These are phyloP conservation scores for Pinctada fucata DNA, from an alignment of 2,888 invertebrate genomes.

Conservation along the genomic window DNA sequence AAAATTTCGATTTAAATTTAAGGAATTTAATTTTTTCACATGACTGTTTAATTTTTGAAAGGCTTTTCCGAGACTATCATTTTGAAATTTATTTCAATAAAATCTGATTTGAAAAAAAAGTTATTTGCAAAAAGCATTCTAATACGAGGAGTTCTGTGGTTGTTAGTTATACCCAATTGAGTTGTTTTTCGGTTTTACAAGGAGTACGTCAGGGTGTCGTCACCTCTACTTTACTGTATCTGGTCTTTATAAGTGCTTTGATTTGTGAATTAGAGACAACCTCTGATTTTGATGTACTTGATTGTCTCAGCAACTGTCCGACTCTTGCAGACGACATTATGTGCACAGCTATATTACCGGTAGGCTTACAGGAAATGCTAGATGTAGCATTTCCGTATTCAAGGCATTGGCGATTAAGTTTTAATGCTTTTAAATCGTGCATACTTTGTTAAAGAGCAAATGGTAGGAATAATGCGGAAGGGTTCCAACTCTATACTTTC, in stretches of 20 bases:
- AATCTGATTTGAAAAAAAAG: too few relatives aligned
- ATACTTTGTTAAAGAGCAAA: not conserved
- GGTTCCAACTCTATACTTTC: too few relatives aligned
- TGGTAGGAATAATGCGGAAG: not conserved
- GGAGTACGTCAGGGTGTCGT: slow-evolving; percentile 19
- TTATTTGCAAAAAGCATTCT: not conserved
- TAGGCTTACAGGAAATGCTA: slow-evolving; percentile 12
- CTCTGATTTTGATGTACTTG: not conserved
- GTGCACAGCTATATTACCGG: slow-evolving; percentile 9
- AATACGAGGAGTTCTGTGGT: slow-evolving; percentile 18
- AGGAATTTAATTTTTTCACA: too few relatives aligned
- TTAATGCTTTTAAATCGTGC: slow-evolving; percentile 8
- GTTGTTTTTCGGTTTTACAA: slow-evolving; percentile 16
- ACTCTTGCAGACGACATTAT: slow-evolving; percentile 13
- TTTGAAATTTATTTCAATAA: too few relatives aligned
- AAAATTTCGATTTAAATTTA: too few relatives aligned
- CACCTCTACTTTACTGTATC: slow-evolving; percentile 10
- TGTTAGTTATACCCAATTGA: not conserved
- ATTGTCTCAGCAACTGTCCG: not conserved
- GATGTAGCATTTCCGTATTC: slow-evolving; percentile 4
- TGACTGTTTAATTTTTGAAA: too few relatives aligned
- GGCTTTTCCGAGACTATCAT: too few relatives aligned
- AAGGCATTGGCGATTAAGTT: not conserved
- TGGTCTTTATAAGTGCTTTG: slow-evolving; percentile 13
- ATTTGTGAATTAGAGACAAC: slow-evolving; percentile 2